Evolutionary conservation across 1,140 invertebrate species (phyloP).

Genomic region (Olivierus martensii): DNA sequence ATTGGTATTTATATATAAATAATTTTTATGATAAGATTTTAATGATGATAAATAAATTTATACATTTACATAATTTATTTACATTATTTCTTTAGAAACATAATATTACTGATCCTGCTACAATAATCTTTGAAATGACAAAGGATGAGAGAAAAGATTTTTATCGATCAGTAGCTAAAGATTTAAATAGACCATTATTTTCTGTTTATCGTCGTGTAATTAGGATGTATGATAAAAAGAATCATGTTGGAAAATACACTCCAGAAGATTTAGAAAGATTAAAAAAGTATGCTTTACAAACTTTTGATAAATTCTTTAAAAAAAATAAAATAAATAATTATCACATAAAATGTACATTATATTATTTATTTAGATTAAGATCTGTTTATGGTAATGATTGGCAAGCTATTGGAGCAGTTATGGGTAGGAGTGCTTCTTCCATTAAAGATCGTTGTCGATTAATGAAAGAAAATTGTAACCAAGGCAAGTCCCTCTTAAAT

Average conservation of each 20-base stretch:
- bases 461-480: slow-evolving; percentile 38
- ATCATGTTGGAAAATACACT: slow-evolving; percentile 39
- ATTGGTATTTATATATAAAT: too few relatives aligned
- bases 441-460: slow-evolving; percentile 39
- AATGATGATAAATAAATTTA: background rate
- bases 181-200: slow-evolving; percentile 36
- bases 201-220: slow-evolving; percentile 37
- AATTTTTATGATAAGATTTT: too few relatives aligned
- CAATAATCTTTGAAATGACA: slow-evolving; percentile 37
- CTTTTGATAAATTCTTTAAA: too few relatives aligned
- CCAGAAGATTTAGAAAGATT: slow-evolving; percentile 33
- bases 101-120: slow-evolving; percentile 31
- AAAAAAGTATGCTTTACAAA: slow-evolving; percentile 27
- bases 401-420: slow-evolving; percentile 34
- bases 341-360: too few relatives aligned
- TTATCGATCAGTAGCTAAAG: slow-evolving; percentile 34
- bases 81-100: slow-evolving; percentile 24
- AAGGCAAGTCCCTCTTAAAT: slow-evolving; percentile 20
- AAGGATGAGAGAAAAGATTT: slow-evolving; percentile 40
- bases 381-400: slow-evolving; percentile 36
- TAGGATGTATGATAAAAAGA: slow-evolving; percentile 40
- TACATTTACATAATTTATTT: background rate
- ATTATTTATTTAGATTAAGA: too few relatives aligned
- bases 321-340: too few relatives aligned
- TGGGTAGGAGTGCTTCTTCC: slow-evolving; percentile 39